Percentiles rank a stretch among this genome's conserved stretches.
Conservation (phyloP, 2,888 invertebrate genomes). For the Cantharis flavilabris region DNA sequence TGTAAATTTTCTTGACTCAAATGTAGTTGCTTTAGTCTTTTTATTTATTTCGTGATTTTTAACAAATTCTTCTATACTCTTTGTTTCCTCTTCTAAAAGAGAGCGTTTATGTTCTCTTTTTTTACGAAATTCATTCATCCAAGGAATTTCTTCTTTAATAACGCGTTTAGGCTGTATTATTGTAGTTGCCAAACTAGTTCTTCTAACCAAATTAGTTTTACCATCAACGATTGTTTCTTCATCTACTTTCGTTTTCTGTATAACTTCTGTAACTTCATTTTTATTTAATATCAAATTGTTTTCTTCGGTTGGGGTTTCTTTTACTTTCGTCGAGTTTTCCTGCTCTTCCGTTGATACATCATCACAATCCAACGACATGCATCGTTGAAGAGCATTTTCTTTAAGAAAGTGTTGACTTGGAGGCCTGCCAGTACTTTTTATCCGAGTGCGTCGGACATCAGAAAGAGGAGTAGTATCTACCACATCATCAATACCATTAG, state of each 20-base stretch:
- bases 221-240: not conserved
- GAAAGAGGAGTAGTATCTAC: not conserved
- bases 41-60: not conserved
- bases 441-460: conserved; percentile 13
- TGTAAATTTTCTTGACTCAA: not conserved
- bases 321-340: not conserved
- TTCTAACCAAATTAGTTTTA: not conserved
- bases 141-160: not conserved
- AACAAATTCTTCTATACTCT: not conserved
- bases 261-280: not conserved
- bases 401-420: conserved; percentile 21
- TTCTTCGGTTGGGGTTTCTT: not conserved
- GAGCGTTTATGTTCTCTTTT: not conserved
- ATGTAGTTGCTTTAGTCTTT: not conserved
- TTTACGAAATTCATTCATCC: not conserved
- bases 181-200: not conserved
- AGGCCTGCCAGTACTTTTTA: conserved; percentile 16
- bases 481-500: not conserved
- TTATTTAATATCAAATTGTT: not conserved
- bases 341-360: not conserved
- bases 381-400: conserved; percentile 6
- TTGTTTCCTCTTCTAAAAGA: not conserved
- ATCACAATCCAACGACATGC: conserved; percentile 5
- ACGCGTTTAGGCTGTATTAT: not conserved
- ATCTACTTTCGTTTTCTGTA: not conserved